Evolutionary conservation across 2,888 invertebrate genomes (phyloP), one percentile per base, ranked within the genome.

Genomic region (Carpatolechia fugitivella): DNA sequence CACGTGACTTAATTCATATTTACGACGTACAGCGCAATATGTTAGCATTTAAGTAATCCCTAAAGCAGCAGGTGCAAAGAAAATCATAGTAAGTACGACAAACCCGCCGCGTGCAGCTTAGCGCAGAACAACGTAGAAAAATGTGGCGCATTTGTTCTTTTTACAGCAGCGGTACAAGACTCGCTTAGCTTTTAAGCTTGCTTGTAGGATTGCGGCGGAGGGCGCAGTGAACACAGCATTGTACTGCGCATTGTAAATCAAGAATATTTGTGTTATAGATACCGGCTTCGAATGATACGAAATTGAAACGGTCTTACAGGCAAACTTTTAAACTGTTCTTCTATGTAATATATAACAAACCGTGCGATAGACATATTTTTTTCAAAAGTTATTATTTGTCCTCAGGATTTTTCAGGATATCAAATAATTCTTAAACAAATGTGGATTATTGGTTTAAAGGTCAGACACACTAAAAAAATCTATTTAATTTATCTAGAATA

Each of bases 101-200:
- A 31, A 35, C 18, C 33, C 7, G 24, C 24, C 24, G 16, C 31
- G 33, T 16, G 33, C 49, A 33, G 33, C 31, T 35, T 31, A 35
- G 49, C 7, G 35, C 10, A 35, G 47, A 47, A 47, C 47, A 31
- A 47, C 30, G 31, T 47, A 49, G 20, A 35, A 35, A 49, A 31
- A 33, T 35, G 35, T 20, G 10, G 13, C 11, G 1, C n/a, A 50
- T 38, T 47, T 56, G 52, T 20, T 53, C 56, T 33, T 56, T 56
- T 56, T 56, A 48, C 60, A 55, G 55, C 55, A 56, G 55, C 55
- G 58, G 46, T 58, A 57, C 56, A 61, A 61, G 61, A 60, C 52
- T 44, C 31, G 44, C 51, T 56, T 46, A 61, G 60, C 61, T 58
- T 55, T 56, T 60, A 62, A 62, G 62, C 62, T 51, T 57, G 57